Evolutionary conservation across 2,888 invertebrate species (phyloP), one percentile per base, ranked within the genome.

Genomic region (Zhuqinia jingwanae): DNA sequence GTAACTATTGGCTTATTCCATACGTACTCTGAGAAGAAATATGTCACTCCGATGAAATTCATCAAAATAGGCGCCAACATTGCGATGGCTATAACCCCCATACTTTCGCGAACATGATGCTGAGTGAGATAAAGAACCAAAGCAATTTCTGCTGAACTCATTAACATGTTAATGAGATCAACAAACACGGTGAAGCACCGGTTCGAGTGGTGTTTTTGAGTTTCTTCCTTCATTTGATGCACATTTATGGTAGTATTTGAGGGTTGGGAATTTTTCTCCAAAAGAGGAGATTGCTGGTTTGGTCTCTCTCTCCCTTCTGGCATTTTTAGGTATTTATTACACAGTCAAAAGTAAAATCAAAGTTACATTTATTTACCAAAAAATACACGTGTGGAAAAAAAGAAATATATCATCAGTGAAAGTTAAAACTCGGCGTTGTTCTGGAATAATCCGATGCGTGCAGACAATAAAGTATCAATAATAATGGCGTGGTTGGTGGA

Each of bases 1-100:
- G n/a, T n/a, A n/a, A n/a, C n/a, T n/a, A n/a, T n/a, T n/a, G n/a
- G n/a, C n/a, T n/a, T n/a, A n/a, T n/a, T n/a, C n/a, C n/a, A n/a
- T n/a, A n/a, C n/a, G n/a, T 87, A 91, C 90, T 90, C 85, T 20
- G 90, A 90, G 13, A 91, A 83, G 78, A 90, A 91, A 68, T 90
- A 91, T 11, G 88, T 89, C n/a, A 90, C 90, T n/a, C 90, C 90
- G 10, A 91, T 88, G 68, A 90, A 90, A 60, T 90, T 91, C 20
- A 91, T 80, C 6, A 88, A 27, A 15, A 91, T 83, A 13, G 90
- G 90, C 20, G 88, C 86, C 25, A 91, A 70, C 90, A 90, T 91
- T 0, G 88, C 88, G n/a, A 90, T 68, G 0, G 90, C 90, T 60
- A 89, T 88, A 0, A 90, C 70, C 13, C 88, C 89, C 50, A 60